Evolutionary conservation across 2,113 vertebrate genomes (phyloP).

Genomic region (Actenoides hombroni): DNA sequence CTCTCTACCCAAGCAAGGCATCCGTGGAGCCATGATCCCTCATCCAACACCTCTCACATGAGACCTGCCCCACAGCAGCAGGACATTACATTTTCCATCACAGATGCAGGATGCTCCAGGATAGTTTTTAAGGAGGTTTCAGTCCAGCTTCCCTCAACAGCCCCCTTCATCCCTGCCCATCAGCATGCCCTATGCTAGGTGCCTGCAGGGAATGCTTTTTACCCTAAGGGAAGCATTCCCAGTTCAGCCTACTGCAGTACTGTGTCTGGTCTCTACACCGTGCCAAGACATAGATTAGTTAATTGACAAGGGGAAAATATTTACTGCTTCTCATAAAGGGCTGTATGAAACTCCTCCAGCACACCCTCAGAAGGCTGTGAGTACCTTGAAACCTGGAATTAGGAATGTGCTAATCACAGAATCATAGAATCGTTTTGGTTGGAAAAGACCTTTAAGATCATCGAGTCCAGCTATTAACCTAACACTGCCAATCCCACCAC

Average conservation of each 20-base stretch:
- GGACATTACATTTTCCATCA: background rate
- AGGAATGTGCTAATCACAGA: background rate
- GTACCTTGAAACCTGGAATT: background rate
- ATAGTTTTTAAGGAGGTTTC: background rate
- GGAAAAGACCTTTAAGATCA: no score
- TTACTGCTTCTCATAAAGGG: background rate
- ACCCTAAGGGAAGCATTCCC: background rate
- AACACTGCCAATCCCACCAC: no score
- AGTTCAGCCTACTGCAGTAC: background rate
- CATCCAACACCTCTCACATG: background rate
- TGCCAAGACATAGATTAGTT: background rate
- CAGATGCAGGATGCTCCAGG: background rate
- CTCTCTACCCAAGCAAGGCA: background rate
- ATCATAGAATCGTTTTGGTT: no score
- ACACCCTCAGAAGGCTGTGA: background rate
- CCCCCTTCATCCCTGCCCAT: background rate
- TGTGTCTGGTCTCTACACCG: background rate
- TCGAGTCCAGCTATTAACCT: no score
- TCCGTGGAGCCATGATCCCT: background rate
- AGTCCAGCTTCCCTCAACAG: background rate
- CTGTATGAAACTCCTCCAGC: background rate
- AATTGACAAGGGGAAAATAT: background rate
- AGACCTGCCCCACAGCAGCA: background rate
- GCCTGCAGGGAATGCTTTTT: background rate
- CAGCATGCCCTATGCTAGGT: rapidly evolving